Conservation (phyloP, 2,113 vertebrate genomes). For the Chionis minor region DNA sequence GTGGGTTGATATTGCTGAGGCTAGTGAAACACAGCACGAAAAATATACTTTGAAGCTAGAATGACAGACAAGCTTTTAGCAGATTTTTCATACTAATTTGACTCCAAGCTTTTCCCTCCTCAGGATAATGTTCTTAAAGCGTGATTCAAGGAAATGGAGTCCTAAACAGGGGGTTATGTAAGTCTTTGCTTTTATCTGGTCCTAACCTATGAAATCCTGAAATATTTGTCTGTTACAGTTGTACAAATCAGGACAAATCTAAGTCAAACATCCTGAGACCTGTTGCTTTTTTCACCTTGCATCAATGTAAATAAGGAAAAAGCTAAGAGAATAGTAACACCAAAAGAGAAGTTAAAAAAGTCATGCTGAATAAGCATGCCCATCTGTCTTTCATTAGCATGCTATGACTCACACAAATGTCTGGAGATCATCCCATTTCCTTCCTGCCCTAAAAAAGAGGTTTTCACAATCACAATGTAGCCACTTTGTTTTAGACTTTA, state of each 20-base stretch:
- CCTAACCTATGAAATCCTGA: neutral
- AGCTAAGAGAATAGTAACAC: neutral
- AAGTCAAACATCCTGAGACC: neutral
- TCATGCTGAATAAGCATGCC: neutral
- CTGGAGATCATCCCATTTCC: neutral
- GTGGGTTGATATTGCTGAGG: neutral
- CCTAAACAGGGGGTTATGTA: neutral
- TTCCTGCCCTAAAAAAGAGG: neutral
- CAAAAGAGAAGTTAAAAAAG: neutral
- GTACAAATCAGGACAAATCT: neutral
- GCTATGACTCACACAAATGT: conserved; percentile 21
- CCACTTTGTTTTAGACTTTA: neutral
- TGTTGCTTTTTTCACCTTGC: neutral
- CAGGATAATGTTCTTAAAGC: neutral
- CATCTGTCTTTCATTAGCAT: neutral
- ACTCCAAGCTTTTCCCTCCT: neutral
- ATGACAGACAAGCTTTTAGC: neutral
- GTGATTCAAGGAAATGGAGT: neutral
- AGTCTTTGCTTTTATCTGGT: neutral
- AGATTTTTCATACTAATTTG: neutral
- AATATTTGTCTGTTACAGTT: neutral
- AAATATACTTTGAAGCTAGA: neutral
- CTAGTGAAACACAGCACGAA: neutral
- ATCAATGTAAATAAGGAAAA: neutral
- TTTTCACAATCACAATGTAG: neutral